phyloP scores from a whole-genome alignment of 1,140 invertebrate genomes.

The Drosophila rhopaloa region DNA sequence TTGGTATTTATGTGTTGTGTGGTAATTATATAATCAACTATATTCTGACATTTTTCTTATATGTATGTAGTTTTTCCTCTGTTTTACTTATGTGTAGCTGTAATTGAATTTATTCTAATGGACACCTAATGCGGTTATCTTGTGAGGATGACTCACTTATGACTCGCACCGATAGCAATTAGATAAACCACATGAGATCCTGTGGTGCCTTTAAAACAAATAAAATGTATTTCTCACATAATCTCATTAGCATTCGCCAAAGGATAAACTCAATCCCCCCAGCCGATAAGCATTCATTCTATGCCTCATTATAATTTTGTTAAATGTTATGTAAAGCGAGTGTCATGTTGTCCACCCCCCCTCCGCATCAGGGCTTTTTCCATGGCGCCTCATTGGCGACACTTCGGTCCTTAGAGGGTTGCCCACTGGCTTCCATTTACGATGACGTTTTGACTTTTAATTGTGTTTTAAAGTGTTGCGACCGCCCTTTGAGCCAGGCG shows the following conservation, averaged over 20 bases:
- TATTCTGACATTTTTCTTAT: constrained; percentile 1
- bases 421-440: constrained; percentile 75
- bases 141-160: constrained; percentile 35
- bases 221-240: constrained; percentile 38
- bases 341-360: constrained; percentile 47
- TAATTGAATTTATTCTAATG: constrained; percentile 78
- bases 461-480: constrained; percentile 79
- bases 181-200: constrained; percentile 41
- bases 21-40: constrained; percentile 66
- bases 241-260: constrained; percentile 71
- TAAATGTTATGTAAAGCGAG: constrained; percentile 80
- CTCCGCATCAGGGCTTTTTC: constrained; percentile 1
- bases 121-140: constrained; percentile 61
- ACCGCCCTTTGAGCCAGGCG: constrained; percentile 1
- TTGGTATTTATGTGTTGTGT: constrained; percentile 31
- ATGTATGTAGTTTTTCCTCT: constrained; percentile 18
- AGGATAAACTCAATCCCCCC: constrained; percentile 44
- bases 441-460: constrained; percentile 79
- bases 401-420: constrained; percentile 68
- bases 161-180: constrained; percentile 19
- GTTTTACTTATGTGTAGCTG: constrained; percentile 30
- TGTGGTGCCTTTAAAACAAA: constrained; percentile 30
- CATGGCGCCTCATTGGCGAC: constrained; percentile 65
- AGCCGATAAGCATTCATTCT: constrained; percentile 11
- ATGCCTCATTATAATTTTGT: constrained; percentile 74